Percentiles rank a stretch among this genome's conserved stretches.
phyloP scores from a whole-genome alignment of 1,140 invertebrate species.

The Aricia agestis region DNA sequence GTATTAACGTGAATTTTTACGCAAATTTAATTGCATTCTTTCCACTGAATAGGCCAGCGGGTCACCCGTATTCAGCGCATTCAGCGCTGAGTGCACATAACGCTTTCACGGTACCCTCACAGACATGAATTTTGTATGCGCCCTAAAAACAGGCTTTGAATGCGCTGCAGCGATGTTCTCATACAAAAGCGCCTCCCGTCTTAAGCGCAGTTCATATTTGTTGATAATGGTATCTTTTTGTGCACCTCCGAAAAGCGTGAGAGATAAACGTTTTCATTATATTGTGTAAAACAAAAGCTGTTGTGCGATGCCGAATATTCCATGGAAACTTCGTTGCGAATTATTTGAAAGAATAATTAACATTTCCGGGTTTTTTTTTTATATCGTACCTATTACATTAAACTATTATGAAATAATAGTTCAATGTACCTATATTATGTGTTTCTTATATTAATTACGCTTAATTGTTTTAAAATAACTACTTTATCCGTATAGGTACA shows the following conservation, averaged over 20 bases:
- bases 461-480: no score
- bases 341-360: no score
- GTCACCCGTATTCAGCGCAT: constrained; percentile 10
- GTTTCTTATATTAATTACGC: no score
- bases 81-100: constrained; percentile 4
- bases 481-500: no score
- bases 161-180: background rate
- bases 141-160: constrained; percentile 13
- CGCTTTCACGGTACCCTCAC: constrained; percentile 1
- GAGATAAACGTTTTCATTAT: no score
- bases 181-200: background rate
- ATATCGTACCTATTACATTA: no score
- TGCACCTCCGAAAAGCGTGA: background rate
- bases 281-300: no score
- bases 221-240: constrained; percentile 4
- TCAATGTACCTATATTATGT: no score
- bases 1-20: background rate
- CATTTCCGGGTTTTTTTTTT: no score
- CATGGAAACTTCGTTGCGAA: no score
- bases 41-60: background rate
- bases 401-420: no score
- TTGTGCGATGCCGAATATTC: no score
- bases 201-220: constrained; percentile 4
- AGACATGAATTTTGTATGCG: constrained; percentile 13
- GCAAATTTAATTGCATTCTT: constrained; percentile 4